Base-by-base conservation (phyloP, 2,888 invertebrate genomes). In the Alviniconcha strummeri region DNA sequence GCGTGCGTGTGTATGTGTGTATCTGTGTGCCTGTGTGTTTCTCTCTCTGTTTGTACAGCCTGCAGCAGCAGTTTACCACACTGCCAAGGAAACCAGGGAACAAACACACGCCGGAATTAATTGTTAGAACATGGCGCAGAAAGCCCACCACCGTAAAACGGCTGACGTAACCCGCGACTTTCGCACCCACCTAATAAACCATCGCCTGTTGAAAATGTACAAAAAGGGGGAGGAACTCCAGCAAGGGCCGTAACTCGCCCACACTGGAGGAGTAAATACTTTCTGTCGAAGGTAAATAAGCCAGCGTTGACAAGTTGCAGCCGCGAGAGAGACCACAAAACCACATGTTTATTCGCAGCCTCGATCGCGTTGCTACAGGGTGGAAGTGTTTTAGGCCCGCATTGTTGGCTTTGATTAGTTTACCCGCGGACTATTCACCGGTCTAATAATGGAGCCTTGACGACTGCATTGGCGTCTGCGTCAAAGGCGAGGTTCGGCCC, bases 1-100 rank as follows among this genome's bases (percentile, higher is more conserved):
- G 72, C 5, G 72, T 60, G 74, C 74, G 81, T 74, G 81, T 81
- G 55, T 57, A 69, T 81, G 74, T 74, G 74, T 81, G 57, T 75
- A 60, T 74, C 56, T 77, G 77, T 77, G 77, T n/a, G 57, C 9
- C 9, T 52, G 36, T 36, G 11, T 52, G 17, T 17, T 8, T 74
- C 72, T 72, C 72, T 74, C 52, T 52, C 4, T 8, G n/a, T 8
- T 0, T 36, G 36, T 36, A 36, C 36, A 36, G 36, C 36, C 36
- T 36, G 36, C 36, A 36, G 36, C 36, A 0, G 36, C 36, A 36
- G 36, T 36, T 36, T 36, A 36, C 36, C 36, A 36, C 36, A 36
- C 36, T 1, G 75, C n/a, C 75, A 55, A 55, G 75, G 75, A 75
- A 55, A 75, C 75, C 54, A 13, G 7, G 7, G 54, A 75, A 75